phyloP scores from a whole-genome alignment of 2,888 invertebrate genomes.

The Galeopsomyia nigrocyanea region DNA sequence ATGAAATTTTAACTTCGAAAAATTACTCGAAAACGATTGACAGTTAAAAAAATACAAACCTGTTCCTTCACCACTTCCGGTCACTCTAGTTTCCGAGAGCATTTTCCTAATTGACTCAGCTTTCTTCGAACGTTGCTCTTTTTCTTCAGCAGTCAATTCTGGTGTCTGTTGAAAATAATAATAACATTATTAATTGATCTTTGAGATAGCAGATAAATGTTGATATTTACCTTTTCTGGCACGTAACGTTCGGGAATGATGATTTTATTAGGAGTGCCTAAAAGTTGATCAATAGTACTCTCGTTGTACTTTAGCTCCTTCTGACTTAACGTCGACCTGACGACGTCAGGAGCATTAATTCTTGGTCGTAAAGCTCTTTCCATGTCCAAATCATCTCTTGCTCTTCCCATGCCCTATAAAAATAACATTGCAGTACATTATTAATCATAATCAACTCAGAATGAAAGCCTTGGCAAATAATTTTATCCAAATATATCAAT shows the following conservation, averaged over 20 bases:
- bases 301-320: conserved; percentile 80
- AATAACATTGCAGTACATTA: conserved; percentile 18
- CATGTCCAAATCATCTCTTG: conserved; percentile 89
- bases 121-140: conserved; percentile 85
- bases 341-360: conserved; percentile 87
- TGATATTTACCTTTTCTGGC: conserved; percentile 80
- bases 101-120: conserved; percentile 93
- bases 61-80: conserved; percentile 62
- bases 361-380: conserved; percentile 83
- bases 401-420: conserved; percentile 71
- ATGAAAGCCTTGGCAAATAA: too few species aligned
- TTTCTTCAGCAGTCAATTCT: conserved; percentile 87
- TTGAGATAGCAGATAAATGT: not conserved
- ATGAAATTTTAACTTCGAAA: not conserved
- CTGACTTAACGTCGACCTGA: conserved; percentile 82
- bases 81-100: conserved; percentile 80
- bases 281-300: conserved; percentile 87
- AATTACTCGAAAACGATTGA: not conserved
- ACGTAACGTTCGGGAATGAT: conserved; percentile 93
- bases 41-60: conserved; percentile 51
- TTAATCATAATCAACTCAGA: too few species aligned
- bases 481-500: too few species aligned
- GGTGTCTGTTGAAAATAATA: conserved; percentile 73
- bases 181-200: not conserved
- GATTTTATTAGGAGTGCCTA: conserved; percentile 91